A percentile compares a stretch with the other conserved stretches of the same genome.
phyloP scores from a whole-genome alignment of 2,113 vertebrate genomes.

The Tachysurus fulvidraco region DNA sequence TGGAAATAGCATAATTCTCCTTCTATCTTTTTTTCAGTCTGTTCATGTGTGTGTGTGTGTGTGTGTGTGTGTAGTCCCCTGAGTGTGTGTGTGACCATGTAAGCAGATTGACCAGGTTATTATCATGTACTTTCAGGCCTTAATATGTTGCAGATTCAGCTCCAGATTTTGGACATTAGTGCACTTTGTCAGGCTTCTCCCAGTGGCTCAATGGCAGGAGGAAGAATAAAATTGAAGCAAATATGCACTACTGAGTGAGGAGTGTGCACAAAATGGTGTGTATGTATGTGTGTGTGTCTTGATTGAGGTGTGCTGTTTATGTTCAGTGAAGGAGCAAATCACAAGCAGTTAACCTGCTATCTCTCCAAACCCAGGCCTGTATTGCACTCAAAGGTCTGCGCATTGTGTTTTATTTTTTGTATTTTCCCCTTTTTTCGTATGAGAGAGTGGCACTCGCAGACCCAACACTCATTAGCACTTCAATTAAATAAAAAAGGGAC shows the following conservation, averaged over 20 bases:
- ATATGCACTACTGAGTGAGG: slow-evolving; percentile 13
- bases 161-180: slow-evolving; percentile 52
- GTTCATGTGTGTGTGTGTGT: not conserved
- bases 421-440: not conserved
- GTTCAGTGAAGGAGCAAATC: slow-evolving; percentile 43
- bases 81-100: slow-evolving; percentile 39
- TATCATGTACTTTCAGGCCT: slow-evolving; percentile 49
- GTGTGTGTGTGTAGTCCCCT: slow-evolving; percentile 9
- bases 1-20: not conserved
- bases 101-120: slow-evolving; percentile 58
- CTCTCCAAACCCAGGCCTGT: slow-evolving; percentile 42
- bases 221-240: slow-evolving; percentile 39
- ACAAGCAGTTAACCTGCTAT: slow-evolving; percentile 46
- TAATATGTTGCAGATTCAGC: slow-evolving; percentile 45
- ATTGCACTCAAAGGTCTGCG: slow-evolving; percentile 44
- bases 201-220: slow-evolving; percentile 38
- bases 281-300: not conserved
- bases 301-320: not conserved
- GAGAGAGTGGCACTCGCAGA: slow-evolving; percentile 52
- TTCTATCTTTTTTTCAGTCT: not conserved
- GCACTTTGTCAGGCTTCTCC: slow-evolving; percentile 38
- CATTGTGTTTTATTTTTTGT: slow-evolving; percentile 30
- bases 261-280: not conserved
- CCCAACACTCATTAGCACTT: slow-evolving; percentile 64
- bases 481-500: slow-evolving; percentile 66